Base-by-base conservation (phyloP, 2,888 invertebrate genomes). In the Azorinus chamasolen region DNA sequence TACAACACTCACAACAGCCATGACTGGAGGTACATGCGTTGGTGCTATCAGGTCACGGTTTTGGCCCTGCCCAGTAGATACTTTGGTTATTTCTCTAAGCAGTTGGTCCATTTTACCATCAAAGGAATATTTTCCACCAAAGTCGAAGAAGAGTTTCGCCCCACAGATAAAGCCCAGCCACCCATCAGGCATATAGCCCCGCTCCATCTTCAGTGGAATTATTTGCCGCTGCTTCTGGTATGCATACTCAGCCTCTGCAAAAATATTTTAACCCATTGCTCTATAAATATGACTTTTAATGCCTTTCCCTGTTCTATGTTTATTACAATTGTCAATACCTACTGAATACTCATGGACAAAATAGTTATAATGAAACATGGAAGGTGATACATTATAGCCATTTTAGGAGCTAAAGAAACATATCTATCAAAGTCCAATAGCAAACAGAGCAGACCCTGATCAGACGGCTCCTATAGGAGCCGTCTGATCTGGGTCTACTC, bases 141-240 rank as follows among this genome's bases (percentile, higher is more conserved):
- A 84, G 46, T 86, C 82, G 32, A 55, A 83, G 58, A 80, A 86
- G 22, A 86, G 58, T 57, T 83, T 79, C 1, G 86, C 73, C 0
- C 86, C 86, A n/a, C 72, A 32, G 27, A 84, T 83, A 45, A 86
- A 75, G 0, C 86, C 86, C n/a, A 86, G 59, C 86, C 86, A 86
- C 1, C 86, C 86, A 63, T 86, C 86, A 5, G 86, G 78, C 16
- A 32, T 54, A 57, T 86, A 86, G 2, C 82, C 76, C 10, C 69
- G 37, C 57, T 83, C 75, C 84, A 84, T 75, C 46, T 74, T 71
- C 45, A 83, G 51, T 16, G 86, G 86, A 20, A 86, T 69, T 4
- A 86, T 81, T 27, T 53, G 70, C 68, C 82, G 83, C 4, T 70
- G 46, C 24, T 55, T 68, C 50, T 75, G 72, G 51, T 69, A 81